Conservation (phyloP, 2,113 vertebrate species). For the Salminus brasiliensis region DNA sequence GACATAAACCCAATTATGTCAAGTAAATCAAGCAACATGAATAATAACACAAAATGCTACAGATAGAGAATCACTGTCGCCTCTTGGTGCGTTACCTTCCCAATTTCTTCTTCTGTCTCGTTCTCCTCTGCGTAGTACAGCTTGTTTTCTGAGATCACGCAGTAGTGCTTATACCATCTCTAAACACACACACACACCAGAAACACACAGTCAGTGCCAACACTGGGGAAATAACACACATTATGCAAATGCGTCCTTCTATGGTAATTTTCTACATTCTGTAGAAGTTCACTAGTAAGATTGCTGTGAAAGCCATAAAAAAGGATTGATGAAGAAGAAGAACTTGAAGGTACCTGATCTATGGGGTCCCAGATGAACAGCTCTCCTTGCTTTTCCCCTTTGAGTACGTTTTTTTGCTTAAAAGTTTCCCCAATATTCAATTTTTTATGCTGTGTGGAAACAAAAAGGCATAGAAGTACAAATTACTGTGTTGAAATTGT, state of each 20-base stretch:
- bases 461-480: not conserved
- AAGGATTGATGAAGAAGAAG: not conserved
- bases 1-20: too few species aligned
- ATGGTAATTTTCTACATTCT: not conserved
- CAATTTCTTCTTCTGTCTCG: slow-evolving; percentile 81
- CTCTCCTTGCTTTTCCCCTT: slow-evolving; percentile 85
- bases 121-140: slow-evolving; percentile 94
- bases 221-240: not conserved
- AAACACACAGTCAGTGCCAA: not conserved
- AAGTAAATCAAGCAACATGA: too few species aligned
- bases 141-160: slow-evolving; percentile 87
- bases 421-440: slow-evolving; percentile 81
- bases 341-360: slow-evolving; percentile 83
- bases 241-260: too few species aligned
- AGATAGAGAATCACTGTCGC: not conserved
- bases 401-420: slow-evolving; percentile 78
- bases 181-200: slow-evolving; percentile 53
- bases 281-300: not conserved
- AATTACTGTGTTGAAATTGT: not conserved
- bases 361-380: slow-evolving; percentile 96
- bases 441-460: slow-evolving; percentile 90
- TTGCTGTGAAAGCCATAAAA: not conserved
- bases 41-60: not conserved
- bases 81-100: slow-evolving; percentile 69
- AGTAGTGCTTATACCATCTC: slow-evolving; percentile 95